Percentiles rank a stretch among this genome's conserved stretches.
Evolutionary conservation across 2,797 vertebrate species (phyloP).

Genomic region (Muscicapa striata): DNA sequence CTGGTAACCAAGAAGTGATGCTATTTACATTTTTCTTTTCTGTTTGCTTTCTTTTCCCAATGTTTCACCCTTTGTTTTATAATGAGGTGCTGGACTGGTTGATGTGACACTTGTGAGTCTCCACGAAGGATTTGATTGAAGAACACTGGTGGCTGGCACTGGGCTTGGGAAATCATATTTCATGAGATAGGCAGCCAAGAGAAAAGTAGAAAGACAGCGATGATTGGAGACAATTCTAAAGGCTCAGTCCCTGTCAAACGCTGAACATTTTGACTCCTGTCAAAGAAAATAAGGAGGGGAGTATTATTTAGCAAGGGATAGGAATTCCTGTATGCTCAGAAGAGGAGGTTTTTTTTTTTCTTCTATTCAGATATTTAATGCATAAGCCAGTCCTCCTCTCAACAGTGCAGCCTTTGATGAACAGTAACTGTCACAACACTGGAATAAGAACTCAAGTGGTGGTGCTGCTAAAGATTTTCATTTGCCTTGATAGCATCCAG

Average conservation of each 20-base stretch:
- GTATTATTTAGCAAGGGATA: not conserved
- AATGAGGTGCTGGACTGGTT: slow-evolving; percentile 60
- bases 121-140: not conserved
- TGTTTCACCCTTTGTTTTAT: slow-evolving; percentile 37
- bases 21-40: slow-evolving; percentile 61
- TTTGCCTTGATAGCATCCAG: slow-evolving; percentile 53
- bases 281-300: slow-evolving; percentile 24
- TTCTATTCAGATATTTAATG: slow-evolving; percentile 29
- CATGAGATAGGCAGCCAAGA: not conserved
- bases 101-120: slow-evolving; percentile 48
- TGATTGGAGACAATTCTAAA: not conserved
- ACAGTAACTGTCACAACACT: slow-evolving; percentile 24
- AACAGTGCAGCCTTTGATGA: slow-evolving; percentile 29
- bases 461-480: slow-evolving; percentile 48
- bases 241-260: slow-evolving; percentile 23
- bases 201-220: slow-evolving; percentile 8
- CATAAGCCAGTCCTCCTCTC: slow-evolving; percentile 2
- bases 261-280: slow-evolving; percentile 33
- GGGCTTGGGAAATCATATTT: slow-evolving; percentile 46
- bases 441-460: slow-evolving; percentile 13
- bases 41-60: slow-evolving; percentile 57
- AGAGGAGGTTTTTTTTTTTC: not conserved
- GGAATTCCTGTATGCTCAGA: not conserved
- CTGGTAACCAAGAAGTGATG: slow-evolving; percentile 58
- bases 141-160: slow-evolving; percentile 29